A percentile compares a stretch with the other conserved stretches of the same genome.
These are phyloP conservation scores for Lagocephalus sceleratus DNA, from an alignment of 2,797 vertebrate genomes.

Conservation along the genomic window DNA sequence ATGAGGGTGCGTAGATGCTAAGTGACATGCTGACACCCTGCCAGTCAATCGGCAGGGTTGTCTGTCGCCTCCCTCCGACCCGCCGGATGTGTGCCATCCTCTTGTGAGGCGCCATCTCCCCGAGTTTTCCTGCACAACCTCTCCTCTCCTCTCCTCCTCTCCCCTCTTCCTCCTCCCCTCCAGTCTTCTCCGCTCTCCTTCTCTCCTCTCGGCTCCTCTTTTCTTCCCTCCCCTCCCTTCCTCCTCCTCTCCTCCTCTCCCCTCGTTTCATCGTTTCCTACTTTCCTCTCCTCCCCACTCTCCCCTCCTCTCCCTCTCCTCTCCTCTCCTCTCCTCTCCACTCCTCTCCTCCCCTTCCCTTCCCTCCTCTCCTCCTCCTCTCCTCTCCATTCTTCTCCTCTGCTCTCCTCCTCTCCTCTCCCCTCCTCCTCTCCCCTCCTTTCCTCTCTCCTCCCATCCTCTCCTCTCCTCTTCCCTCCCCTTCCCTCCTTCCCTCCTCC, in stretches of 20 bases:
- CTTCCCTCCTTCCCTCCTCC: neutral
- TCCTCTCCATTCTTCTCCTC: neutral
- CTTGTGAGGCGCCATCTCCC: slow-evolving; percentile 39
- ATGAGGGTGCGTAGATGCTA: slow-evolving; percentile 57
- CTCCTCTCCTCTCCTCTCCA: too few relatives aligned
- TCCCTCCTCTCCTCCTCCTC: too few relatives aligned
- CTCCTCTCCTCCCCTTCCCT: too few relatives aligned
- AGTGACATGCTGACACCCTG: slow-evolving; percentile 58
- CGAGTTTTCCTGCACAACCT: slow-evolving; percentile 13
- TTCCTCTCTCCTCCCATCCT: neutral
- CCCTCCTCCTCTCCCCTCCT: slow-evolving; percentile 1
- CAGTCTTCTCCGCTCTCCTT: too few relatives aligned
- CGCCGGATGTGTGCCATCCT: slow-evolving; percentile 56
- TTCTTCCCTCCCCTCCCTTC: neutral
- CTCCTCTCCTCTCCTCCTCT: slow-evolving; percentile 13
- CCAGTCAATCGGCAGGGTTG: slow-evolving; percentile 64
- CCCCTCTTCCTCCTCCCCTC: too few relatives aligned
- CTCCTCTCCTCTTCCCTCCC: slow-evolving; percentile 2
- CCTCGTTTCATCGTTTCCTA: too few relatives aligned
- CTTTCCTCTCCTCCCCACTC: too few relatives aligned
- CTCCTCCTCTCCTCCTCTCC: neutral
- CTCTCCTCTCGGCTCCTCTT: slow-evolving; percentile 4
- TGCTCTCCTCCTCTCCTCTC: neutral
- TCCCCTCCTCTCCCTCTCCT: neutral
- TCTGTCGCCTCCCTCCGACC: slow-evolving; percentile 45